Evolutionary conservation across 2,797 vertebrate species (phyloP).

Genomic region (Parotocinclus haroldoi): DNA sequence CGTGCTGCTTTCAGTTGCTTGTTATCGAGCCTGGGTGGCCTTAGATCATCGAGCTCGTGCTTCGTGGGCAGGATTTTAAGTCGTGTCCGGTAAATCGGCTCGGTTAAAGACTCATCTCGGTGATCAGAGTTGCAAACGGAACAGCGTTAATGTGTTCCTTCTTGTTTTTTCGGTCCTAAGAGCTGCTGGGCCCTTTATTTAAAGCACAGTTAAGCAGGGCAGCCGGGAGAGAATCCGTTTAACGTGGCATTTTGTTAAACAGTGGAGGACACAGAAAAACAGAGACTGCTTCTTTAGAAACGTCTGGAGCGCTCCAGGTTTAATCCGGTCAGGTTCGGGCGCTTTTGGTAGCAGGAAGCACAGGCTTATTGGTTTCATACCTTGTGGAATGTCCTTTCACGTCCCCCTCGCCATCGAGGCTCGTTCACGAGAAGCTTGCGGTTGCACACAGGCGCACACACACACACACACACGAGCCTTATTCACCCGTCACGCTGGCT

Average conservation of each 20-base stretch:
- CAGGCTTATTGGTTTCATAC: neutral
- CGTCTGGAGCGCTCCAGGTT: constrained; percentile 6
- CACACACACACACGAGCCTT: constrained; percentile 18
- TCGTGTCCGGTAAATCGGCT: constrained; percentile 29
- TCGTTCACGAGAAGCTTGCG: neutral
- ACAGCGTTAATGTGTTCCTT: constrained; percentile 3
- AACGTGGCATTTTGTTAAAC: constrained; percentile 32
- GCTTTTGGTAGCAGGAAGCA: neutral
- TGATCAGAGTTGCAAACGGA: constrained; percentile 11
- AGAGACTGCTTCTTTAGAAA: constrained; percentile 18
- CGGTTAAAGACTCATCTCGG: constrained; percentile 10
- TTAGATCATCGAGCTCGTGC: too few relatives aligned
- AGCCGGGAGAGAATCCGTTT: constrained; percentile 5
- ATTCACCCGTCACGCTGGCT: constrained; percentile 19
- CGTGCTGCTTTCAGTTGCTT: too few relatives aligned
- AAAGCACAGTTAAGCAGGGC: constrained; percentile 25
- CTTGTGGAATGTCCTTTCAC: constrained; percentile 7
- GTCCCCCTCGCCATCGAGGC: neutral
- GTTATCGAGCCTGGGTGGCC: too few relatives aligned
- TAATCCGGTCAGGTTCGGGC: constrained; percentile 8
- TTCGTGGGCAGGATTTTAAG: constrained; percentile 23
- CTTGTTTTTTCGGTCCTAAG: neutral
- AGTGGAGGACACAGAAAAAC: neutral
- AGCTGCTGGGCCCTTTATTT: constrained; percentile 1
- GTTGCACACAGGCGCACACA: neutral